Evolutionary conservation across 2,113 vertebrate species (phyloP), one percentile per base, ranked within the genome.

Genomic region (Alces alces): DNA sequence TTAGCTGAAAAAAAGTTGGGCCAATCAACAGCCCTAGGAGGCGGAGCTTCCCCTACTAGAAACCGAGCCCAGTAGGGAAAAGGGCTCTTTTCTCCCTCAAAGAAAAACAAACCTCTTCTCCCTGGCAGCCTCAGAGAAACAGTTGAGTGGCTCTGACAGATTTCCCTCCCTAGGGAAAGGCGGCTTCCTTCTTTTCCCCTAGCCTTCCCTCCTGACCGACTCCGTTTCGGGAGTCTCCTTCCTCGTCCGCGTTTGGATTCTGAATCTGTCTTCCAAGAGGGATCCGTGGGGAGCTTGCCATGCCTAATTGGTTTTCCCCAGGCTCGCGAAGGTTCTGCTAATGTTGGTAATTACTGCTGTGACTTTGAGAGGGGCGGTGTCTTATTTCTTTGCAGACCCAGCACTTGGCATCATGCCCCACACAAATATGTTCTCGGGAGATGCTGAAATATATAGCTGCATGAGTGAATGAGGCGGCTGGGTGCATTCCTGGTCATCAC

Each of bases 1-100:
- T 99, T 98, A 98, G 96, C 97, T 97, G 80, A 64, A 96, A 97
- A 98, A 87, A 86, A 97, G 89, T 66, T 12, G 60, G 86, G 54
- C 99, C 98, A 99, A 99, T 99, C 98, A 93, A 66, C 7, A 82
- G 43, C n/a, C 84, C 27, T 36, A 23, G 86, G 98, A 96, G 98
- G 98, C 86, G 98, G 99, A 88, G 98, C 98, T 95, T 98, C 52
- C 86, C 78, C 97, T 98, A 98, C 98, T 98, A 99, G 98, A 98
- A 98, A 92, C 84, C 85, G 92, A 98, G 98, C 98, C 98, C 96
- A 98, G 98, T 98, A 89, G 89, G 88, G 94, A 94, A 96, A 98
- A 94, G 96, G 98, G 97, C 86, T 95, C 85, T 11, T n/a, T 73
- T 82, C 50, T 97, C 93, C 43, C 66, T 86, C 13, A 93, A 97